A percentile compares a stretch with the other conserved stretches of the same genome.
Evolutionary conservation across 2,888 invertebrate species (phyloP).

Genomic region (Lasioglossum figueresi): DNA sequence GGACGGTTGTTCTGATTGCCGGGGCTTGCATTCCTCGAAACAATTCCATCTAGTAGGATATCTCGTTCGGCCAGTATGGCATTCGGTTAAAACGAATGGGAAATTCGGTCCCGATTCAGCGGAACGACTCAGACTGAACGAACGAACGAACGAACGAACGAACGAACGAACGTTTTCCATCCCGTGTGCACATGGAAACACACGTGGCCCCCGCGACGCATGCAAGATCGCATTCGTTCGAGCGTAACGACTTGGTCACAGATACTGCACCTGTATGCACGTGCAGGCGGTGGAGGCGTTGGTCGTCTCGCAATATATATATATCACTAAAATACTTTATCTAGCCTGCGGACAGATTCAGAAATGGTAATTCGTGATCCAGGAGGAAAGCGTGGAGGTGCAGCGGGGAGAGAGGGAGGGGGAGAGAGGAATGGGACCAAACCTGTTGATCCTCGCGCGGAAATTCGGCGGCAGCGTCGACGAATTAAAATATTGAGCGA

Average conservation of each 20-base stretch:
- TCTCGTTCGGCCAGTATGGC: not conserved
- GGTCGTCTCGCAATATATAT: not conserved
- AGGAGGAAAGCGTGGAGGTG: not conserved
- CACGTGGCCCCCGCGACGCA: constrained; percentile 41
- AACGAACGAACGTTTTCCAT: constrained; percentile 29
- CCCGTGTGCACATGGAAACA: constrained; percentile 29
- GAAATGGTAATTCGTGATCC: constrained; percentile 8
- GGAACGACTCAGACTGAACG: constrained; percentile 3
- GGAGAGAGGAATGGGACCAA: not conserved
- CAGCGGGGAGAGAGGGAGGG: not conserved
- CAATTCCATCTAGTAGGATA: not conserved
- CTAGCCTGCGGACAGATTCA: constrained; percentile 40
- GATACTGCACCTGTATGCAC: constrained; percentile 61
- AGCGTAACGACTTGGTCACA: constrained; percentile 54
- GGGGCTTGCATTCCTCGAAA: constrained; percentile 1
- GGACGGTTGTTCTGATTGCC: not conserved
- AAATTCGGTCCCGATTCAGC: constrained; percentile 33
- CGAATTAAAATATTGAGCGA: constrained; percentile 33
- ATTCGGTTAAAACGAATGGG: constrained; percentile 13
- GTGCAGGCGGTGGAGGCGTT: constrained; percentile 16
- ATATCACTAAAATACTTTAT: constrained; percentile 37
- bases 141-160: not conserved
- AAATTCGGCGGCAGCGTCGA: constrained; percentile 24
- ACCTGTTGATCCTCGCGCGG: constrained; percentile 45
- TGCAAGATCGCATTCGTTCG: constrained; percentile 41